phyloP scores from a whole-genome alignment of 2,888 invertebrate genomes.

The Drosophila leonis region DNA sequence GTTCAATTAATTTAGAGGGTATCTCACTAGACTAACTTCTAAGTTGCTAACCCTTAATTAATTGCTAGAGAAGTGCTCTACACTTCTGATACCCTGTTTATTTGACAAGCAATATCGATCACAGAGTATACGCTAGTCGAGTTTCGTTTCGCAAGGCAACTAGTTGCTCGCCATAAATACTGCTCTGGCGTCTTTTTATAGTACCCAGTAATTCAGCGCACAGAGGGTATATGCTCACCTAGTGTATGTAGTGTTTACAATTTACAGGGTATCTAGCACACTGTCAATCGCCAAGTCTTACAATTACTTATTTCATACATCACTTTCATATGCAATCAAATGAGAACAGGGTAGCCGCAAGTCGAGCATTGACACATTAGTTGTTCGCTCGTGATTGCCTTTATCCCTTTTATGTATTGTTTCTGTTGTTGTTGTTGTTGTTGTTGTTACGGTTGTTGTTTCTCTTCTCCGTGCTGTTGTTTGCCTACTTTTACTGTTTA shows the following conservation, averaged over 20 bases:
- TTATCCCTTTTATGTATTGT: conserved; percentile 17
- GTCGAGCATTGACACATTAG: background rate
- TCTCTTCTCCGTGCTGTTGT: conserved; percentile 43
- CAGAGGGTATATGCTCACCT: background rate
- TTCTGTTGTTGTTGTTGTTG: conserved; percentile 30
- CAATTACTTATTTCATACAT: background rate
- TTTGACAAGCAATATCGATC: background rate
- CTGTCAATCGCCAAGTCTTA: background rate
- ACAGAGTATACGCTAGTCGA: conserved; percentile 16
- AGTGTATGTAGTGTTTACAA: background rate
- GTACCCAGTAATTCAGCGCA: background rate
- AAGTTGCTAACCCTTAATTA: background rate
- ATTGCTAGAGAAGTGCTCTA: background rate
- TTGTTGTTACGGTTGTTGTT: conserved; percentile 35
- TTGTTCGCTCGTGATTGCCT: background rate
- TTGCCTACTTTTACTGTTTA: conserved; percentile 78
- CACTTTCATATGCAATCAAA: background rate
- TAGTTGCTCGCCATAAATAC: conserved; percentile 1
- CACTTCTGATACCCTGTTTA: background rate
- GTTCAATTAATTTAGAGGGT: background rate
- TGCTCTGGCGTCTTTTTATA: background rate
- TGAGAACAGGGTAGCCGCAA: background rate
- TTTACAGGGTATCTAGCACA: background rate
- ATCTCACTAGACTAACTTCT: background rate
- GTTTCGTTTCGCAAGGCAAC: background rate